Base-by-base conservation (phyloP, 1,140 invertebrate genomes). In the Diachasmimorpha longicaudata region DNA sequence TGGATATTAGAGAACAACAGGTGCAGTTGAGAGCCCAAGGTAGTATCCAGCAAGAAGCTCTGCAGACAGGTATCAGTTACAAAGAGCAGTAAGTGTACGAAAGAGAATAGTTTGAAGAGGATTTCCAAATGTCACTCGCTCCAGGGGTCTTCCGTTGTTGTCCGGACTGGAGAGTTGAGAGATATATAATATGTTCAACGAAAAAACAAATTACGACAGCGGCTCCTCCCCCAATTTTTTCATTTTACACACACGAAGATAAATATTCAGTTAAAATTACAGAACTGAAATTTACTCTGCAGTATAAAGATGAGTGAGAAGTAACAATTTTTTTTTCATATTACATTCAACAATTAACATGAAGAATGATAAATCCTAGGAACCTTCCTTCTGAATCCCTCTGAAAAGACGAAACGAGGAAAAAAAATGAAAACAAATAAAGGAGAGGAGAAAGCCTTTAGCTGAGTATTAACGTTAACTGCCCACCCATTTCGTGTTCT, bases 51-150 rank as follows among this genome's bases (percentile, higher is more conserved):
- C 58, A 63, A 63, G 21, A 13, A 25, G 58, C 23, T 21, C 1
- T 75, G 31, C 67, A 23, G 66, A 58, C n/a, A 25, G 75, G 75
- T 77, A 77, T 77, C 75, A 58, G 70, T 77, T 77, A 68, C 75
- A 77, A 72, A 77, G 75, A 70, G 55, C 74, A 44, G 68, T 71
- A 76, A 75, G 70, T 69, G 44, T 69, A 21, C 21, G 23, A 63
- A 63, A 63, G 23, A 63, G 19, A n/a, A 74, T 52, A 70, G 21
- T 75, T 37, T 37, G 9, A 31, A 48, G 37, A 72, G 44, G 48
- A 72, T 72, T 72, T 55, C 21, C 46, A 52, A 52, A 25, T 55
- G 8, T 73, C 52, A 21, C 39, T 42, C 58, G 63, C 58, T 16
- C 55, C 37, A 31, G 58, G 58, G 58, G 21, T 23, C 23, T 63